phyloP scores from a whole-genome alignment of 2,888 invertebrate genomes.

The Acanthosepion lycidas region DNA sequence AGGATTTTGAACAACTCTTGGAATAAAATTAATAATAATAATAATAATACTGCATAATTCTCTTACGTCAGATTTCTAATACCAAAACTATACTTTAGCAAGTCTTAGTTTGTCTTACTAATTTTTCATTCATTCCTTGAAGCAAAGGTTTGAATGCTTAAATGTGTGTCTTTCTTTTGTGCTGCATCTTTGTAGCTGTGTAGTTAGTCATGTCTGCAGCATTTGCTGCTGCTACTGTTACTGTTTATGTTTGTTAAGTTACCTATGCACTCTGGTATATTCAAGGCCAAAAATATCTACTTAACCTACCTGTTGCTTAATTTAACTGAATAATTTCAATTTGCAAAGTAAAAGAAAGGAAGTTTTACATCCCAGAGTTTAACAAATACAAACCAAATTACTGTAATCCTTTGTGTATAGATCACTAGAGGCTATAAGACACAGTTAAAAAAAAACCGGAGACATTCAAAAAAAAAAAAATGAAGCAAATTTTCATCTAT shows the following conservation, averaged over 20 bases:
- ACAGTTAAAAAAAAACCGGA: no score
- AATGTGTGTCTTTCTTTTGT: background rate
- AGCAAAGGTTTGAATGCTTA: background rate
- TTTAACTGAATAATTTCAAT: background rate
- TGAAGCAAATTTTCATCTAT: no score
- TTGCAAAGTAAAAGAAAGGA: background rate
- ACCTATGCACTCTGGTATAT: slow-evolving; percentile 21
- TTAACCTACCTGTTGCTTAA: background rate
- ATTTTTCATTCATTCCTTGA: background rate
- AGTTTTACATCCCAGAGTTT: background rate
- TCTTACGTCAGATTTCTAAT: no score
- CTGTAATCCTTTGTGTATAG: no score
- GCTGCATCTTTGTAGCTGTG: background rate
- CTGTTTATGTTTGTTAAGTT: slow-evolving; percentile 1
- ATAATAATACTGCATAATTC: no score
- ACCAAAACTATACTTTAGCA: no score
- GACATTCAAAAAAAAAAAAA: no score
- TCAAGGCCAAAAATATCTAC: slow-evolving; percentile 4
- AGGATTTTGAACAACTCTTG: no score
- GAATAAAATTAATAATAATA: no score
- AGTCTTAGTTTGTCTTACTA: background rate
- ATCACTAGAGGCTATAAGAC: no score
- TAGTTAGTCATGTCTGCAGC: background rate
- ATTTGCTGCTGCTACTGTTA: background rate
- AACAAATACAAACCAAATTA: background rate